phyloP scores from a whole-genome alignment of 2,888 invertebrate genomes.

The Conus canariensis region DNA sequence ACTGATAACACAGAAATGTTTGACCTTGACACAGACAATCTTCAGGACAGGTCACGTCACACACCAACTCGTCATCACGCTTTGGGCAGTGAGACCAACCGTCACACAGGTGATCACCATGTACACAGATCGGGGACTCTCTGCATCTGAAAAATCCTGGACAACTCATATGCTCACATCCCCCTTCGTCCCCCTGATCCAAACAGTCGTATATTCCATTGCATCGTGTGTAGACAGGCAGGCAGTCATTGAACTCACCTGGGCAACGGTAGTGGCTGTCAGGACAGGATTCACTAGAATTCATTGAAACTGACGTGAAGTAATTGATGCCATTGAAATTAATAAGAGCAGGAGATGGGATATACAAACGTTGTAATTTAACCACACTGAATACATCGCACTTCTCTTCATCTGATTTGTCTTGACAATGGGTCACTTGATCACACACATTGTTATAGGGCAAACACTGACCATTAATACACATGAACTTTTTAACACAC shows the following conservation, averaged over 20 bases:
- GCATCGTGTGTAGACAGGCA: conserved; percentile 21
- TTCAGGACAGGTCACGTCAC: not conserved
- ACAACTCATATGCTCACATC: not conserved
- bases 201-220: not conserved
- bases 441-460: not conserved
- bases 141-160: not conserved
- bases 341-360: not conserved
- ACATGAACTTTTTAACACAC: not conserved
- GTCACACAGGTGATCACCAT: not conserved
- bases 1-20: not conserved
- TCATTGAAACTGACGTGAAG: not conserved
- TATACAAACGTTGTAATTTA: too few relatives aligned
- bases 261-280: not conserved
- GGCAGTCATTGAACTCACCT: not conserved
- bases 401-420: not conserved
- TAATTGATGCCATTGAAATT: not conserved
- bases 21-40: not conserved
- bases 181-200: not conserved
- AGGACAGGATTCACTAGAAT: conserved; percentile 1
- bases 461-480: not conserved
- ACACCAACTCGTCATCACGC: not conserved
- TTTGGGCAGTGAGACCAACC: conserved; percentile 5
- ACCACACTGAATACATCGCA: not conserved
- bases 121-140: not conserved
- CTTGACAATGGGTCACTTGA: not conserved